These are phyloP conservation scores for Sebastes hubbsi DNA, from an alignment of 2,797 vertebrate genomes.

Conservation along the genomic window DNA sequence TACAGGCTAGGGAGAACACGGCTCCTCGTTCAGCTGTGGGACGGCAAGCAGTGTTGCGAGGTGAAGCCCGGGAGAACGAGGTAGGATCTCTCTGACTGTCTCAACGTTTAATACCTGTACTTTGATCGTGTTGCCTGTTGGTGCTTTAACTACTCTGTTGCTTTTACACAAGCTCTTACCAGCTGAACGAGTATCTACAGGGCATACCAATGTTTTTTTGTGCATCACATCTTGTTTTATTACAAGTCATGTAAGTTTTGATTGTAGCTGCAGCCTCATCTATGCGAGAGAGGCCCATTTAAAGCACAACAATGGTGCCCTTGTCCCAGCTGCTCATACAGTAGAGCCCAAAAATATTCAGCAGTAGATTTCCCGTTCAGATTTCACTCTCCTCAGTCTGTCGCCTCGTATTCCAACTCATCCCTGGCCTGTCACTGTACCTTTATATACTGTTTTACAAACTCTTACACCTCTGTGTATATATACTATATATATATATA, in stretches of 20 bases:
- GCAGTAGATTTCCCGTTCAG: not conserved
- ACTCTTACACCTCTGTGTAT: too few relatives aligned
- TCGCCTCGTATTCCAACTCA: not conserved
- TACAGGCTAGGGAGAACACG: conserved; percentile 37
- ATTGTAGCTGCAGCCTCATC: not conserved
- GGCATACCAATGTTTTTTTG: not conserved
- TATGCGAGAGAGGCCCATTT: conserved; percentile 5
- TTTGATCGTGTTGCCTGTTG: not conserved
- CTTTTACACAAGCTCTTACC: not conserved
- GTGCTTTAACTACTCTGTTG: not conserved
- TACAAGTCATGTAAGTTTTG: not conserved
- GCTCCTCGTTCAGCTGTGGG: conserved; percentile 54
- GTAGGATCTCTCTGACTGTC: conserved; percentile 41
- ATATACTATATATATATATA: too few relatives aligned
- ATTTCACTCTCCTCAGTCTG: not conserved
- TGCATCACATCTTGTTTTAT: not conserved
- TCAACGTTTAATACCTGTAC: not conserved
- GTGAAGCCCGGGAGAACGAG: conserved; percentile 59
- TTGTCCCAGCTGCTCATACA: conserved; percentile 48
- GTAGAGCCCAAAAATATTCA: conserved; percentile 27
- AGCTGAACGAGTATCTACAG: not conserved
- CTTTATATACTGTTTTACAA: too few relatives aligned
- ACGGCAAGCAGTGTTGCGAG: conserved; percentile 28
- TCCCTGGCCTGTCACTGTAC: not conserved
- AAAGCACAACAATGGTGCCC: conserved; percentile 50